phyloP scores from a whole-genome alignment of 2,113 vertebrate genomes.

The Baryphthengus martii region DNA sequence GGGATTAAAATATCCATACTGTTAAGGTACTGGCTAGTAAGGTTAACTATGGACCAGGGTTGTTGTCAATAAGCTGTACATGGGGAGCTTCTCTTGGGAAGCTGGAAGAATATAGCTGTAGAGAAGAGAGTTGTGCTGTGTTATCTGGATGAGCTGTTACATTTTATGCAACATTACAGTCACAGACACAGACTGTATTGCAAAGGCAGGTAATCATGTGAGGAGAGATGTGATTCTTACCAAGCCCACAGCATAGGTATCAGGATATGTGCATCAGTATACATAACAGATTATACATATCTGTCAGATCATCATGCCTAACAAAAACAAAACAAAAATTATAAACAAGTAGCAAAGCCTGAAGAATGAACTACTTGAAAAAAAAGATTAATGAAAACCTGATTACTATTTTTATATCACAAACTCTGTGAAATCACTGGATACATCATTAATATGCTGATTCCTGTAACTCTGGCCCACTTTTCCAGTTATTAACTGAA shows the following conservation, averaged over 20 bases:
- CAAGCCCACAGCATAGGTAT: background rate
- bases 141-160: background rate
- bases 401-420: background rate
- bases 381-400: rapidly evolving
- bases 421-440: background rate
- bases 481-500: background rate
- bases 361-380: background rate
- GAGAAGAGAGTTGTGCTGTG: background rate
- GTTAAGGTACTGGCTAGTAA: background rate
- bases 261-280: background rate
- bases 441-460: background rate
- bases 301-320: background rate
- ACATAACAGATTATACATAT: background rate
- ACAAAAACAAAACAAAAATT: background rate
- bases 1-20: background rate
- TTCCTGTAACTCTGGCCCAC: background rate
- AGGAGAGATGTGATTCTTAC: background rate
- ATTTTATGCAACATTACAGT: background rate
- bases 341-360: background rate
- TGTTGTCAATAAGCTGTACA: rapidly evolving
- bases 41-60: background rate
- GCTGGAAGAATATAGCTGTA: background rate
- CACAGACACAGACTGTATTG: rapidly evolving
- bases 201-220: background rate
- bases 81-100: background rate